A percentile compares a stretch with the other conserved stretches of the same genome.
Evolutionary conservation across 1,140 invertebrate species (phyloP).

Genomic region (Potamilus streckersoni): DNA sequence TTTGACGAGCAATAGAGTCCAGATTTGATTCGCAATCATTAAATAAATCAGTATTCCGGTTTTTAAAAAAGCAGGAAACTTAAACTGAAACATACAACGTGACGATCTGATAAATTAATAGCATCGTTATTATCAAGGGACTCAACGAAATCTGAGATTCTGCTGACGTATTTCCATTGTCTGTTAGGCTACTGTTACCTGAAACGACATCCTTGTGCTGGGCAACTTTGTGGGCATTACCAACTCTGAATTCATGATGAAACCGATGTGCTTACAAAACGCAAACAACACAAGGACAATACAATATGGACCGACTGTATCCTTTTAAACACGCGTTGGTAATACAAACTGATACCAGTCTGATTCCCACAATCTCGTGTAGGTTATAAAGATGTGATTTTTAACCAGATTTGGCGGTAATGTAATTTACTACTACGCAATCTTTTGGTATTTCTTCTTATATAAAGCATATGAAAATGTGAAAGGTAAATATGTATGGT

Average conservation of each 20-base stretch:
- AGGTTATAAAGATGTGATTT: too few species aligned
- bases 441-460: not conserved
- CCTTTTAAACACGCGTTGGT: not conserved
- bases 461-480: too few species aligned
- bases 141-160: not conserved
- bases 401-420: too few species aligned
- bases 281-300: not conserved
- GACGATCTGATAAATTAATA: constrained; percentile 12
- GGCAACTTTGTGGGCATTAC: not conserved
- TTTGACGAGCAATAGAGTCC: too few species aligned
- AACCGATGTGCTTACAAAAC: constrained; percentile 1
- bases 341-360: not conserved
- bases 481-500: not conserved
- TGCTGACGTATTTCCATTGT: not conserved
- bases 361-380: too few species aligned
- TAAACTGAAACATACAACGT: constrained; percentile 1
- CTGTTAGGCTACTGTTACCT: not conserved
- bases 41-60: not conserved
- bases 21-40: too few species aligned
- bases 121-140: not conserved
- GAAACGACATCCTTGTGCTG: not conserved
- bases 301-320: not conserved
- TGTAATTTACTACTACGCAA: not conserved
- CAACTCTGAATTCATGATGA: constrained; percentile 6
- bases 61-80: not conserved